Evolutionary conservation across 2,113 vertebrate genomes (phyloP).

Genomic region (Chionis minor): DNA sequence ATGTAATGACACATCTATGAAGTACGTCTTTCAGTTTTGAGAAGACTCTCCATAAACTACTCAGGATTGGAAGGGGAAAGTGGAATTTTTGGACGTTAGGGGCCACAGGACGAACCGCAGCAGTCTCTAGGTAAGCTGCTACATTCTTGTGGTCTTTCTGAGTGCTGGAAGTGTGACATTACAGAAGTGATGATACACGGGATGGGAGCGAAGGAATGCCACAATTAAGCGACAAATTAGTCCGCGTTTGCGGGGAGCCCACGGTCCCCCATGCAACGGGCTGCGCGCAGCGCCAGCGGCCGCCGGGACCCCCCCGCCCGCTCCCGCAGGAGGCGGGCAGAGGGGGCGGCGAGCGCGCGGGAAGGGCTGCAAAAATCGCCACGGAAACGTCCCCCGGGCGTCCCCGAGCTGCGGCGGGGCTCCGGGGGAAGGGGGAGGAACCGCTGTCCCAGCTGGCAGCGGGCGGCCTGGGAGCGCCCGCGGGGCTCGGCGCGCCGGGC

Average conservation of each 20-base stretch:
- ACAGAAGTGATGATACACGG: fast-evolving
- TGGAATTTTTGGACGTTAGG: background rate
- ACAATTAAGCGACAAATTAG: background rate
- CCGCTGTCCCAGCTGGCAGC: background rate
- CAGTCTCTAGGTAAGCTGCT: background rate
- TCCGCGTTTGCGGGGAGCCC: background rate
- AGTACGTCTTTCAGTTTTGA: background rate
- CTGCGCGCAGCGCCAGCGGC: background rate
- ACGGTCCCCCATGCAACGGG: fast-evolving
- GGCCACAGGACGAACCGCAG: no score
- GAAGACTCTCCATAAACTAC: background rate
- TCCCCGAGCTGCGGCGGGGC: background rate
- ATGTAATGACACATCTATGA: background rate
- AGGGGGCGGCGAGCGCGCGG: background rate
- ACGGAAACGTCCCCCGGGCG: background rate
- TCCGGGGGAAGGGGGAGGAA: background rate
- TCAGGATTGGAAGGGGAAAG: background rate
- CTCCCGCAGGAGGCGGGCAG: background rate
- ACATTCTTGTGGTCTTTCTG: background rate
- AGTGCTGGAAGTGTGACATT: background rate
- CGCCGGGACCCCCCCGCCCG: background rate
- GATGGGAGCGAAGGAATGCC: background rate
- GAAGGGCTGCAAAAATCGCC: background rate
- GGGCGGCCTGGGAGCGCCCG: background rate
- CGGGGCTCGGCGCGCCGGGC: background rate